Conservation (phyloP, 2,888 invertebrate species). For the Trichacis sp. region DNA sequence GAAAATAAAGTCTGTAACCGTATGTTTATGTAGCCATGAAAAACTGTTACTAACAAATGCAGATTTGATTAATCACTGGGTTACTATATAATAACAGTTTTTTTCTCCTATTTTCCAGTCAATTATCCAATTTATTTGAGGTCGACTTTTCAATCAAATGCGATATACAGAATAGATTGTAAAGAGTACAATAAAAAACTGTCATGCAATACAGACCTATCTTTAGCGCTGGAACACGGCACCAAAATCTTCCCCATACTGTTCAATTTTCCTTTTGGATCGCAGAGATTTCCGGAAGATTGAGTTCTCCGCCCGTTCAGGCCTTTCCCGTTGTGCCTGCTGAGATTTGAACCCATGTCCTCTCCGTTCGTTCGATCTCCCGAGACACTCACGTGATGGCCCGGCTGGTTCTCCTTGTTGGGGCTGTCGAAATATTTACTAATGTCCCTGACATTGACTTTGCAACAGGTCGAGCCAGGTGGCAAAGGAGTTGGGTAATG, state of each 20-base stretch:
- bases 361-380: conserved; percentile 40
- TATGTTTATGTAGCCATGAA: too few species aligned
- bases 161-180: too few species aligned
- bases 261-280: conserved; percentile 68
- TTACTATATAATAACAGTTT: too few species aligned
- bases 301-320: conserved; percentile 79
- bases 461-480: conserved; percentile 50
- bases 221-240: conserved; percentile 61
- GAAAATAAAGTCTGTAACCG: too few species aligned
- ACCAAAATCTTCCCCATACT: conserved; percentile 63
- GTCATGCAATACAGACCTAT: conserved; percentile 49
- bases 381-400: conserved; percentile 47
- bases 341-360: conserved; percentile 83
- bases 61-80: too few species aligned
- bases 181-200: not conserved
- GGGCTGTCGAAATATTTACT: conserved; percentile 58
- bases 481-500: conserved; percentile 47
- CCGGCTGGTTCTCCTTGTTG: conserved; percentile 61
- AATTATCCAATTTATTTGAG: too few species aligned
- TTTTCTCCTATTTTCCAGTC: too few species aligned
- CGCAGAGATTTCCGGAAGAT: conserved; percentile 82
- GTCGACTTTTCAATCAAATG: too few species aligned
- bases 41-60: too few species aligned
- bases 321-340: conserved; percentile 80
- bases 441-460: conserved; percentile 57